phyloP scores from a whole-genome alignment of 2,888 invertebrate genomes.

The Meta bourneti region DNA sequence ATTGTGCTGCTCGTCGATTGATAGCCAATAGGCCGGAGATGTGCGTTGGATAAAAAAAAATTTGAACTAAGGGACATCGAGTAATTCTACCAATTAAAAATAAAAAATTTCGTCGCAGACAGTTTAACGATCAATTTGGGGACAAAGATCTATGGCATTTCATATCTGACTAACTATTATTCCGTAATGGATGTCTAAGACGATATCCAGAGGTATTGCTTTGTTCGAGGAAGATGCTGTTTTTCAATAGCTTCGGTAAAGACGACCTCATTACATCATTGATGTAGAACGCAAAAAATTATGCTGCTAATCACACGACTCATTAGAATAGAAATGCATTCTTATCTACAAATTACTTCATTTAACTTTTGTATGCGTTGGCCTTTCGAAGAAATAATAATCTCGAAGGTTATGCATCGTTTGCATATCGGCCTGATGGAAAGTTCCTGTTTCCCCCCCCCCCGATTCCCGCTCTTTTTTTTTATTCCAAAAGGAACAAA shows the following conservation, averaged over 20 bases:
- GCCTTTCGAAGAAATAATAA: constrained; percentile 34
- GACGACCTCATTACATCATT: neutral
- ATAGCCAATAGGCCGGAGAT: too few relatives aligned
- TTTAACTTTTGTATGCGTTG: neutral
- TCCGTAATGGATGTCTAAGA: too few relatives aligned
- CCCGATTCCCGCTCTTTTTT: neutral
- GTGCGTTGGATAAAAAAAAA: too few relatives aligned
- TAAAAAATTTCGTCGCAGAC: too few relatives aligned
- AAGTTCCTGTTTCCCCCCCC: neutral
- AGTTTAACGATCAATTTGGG: too few relatives aligned
- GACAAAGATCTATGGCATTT: too few relatives aligned
- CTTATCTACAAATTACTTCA: constrained; percentile 30
- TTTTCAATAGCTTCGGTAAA: neutral
- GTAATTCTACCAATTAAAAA: too few relatives aligned
- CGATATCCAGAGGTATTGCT: neutral
- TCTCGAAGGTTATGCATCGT: neutral
- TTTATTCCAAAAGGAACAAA: neutral
- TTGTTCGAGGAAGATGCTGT: neutral
- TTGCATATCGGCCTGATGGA: neutral
- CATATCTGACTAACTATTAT: too few relatives aligned
- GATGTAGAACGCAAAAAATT: neutral
- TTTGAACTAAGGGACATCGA: too few relatives aligned
- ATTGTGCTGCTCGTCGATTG: too few relatives aligned
- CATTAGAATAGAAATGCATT: constrained; percentile 22
- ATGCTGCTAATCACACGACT: neutral